These are phyloP conservation scores for Carcharodon carcharias DNA, from an alignment of 2,797 vertebrate species.

Conservation along the genomic window DNA sequence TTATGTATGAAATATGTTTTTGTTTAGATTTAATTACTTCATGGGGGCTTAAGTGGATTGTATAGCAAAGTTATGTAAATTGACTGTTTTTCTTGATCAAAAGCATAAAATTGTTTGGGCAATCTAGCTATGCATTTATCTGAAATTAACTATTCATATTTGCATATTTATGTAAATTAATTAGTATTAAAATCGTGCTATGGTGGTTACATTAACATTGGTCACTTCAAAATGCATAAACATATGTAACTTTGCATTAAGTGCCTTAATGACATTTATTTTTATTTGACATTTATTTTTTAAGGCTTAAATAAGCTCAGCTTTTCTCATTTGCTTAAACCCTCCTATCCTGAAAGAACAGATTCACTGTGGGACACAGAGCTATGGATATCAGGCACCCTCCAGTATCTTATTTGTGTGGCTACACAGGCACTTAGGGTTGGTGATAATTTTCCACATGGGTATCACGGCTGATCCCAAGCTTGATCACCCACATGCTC, in stretches of 20 bases:
- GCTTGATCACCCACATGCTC: neutral
- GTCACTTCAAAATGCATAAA: neutral
- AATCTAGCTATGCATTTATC: neutral
- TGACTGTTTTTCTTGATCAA: neutral
- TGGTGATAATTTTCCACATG: neutral
- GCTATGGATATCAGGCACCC: neutral
- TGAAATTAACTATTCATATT: conserved; percentile 8
- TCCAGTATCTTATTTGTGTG: neutral
- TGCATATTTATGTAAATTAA: conserved; percentile 18
- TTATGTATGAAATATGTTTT: neutral
- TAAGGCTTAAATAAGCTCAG: neutral
- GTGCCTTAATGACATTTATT: neutral
- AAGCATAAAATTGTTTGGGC: neutral
- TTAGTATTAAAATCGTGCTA: neutral
- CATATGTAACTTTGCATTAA: neutral
- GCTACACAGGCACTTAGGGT: too few species aligned
- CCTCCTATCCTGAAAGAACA: neutral
- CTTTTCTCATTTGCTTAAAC: neutral
- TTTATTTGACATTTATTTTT: neutral
- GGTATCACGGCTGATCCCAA: neutral
- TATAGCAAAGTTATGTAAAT: neutral
- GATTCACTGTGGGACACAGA: neutral
- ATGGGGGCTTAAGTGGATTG: conserved; percentile 13
- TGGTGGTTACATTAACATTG: neutral
- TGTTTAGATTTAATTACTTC: conserved; percentile 19